Percentiles rank a stretch among this genome's conserved stretches.
Conservation (phyloP, 2,888 invertebrate species). For the Hirtodrosophila confusa region DNA sequence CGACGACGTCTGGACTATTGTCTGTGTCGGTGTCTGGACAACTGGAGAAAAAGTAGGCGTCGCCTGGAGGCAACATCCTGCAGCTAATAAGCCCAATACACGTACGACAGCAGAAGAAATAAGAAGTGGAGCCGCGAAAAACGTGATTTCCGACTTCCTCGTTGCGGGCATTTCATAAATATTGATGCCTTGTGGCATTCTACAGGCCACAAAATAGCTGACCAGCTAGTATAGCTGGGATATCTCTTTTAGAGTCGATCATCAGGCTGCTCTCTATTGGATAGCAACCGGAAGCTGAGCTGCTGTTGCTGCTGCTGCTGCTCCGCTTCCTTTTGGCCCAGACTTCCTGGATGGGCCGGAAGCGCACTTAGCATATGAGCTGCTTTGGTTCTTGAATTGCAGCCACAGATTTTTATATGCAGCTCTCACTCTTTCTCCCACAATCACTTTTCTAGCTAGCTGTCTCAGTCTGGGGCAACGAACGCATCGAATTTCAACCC, state of each 20-base stretch:
- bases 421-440: constrained; percentile 11
- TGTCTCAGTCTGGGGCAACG: constrained; percentile 38
- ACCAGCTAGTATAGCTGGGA: constrained; percentile 4
- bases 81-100: constrained; percentile 67
- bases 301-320: constrained; percentile 42
- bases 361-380: constrained; percentile 52
- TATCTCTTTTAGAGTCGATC: constrained; percentile 4
- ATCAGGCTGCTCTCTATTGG: constrained; percentile 37
- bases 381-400: constrained; percentile 30
- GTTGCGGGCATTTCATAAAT: constrained; percentile 70
- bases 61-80: constrained; percentile 64
- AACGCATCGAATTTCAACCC: constrained; percentile 74
- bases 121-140: constrained; percentile 42
- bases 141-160: constrained; percentile 78
- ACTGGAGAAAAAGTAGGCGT: constrained; percentile 71
- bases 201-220: constrained; percentile 26
- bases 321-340: constrained; percentile 57
- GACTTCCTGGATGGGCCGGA: constrained; percentile 59
- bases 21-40: constrained; percentile 27
- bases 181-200: constrained; percentile 55
- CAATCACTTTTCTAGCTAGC: background rate
- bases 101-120: constrained; percentile 29
- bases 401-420: constrained; percentile 58
- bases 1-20: constrained; percentile 32
- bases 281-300: constrained; percentile 58